Conservation (phyloP, 2,113 vertebrate species). For the Galemys pyrenaicus region DNA sequence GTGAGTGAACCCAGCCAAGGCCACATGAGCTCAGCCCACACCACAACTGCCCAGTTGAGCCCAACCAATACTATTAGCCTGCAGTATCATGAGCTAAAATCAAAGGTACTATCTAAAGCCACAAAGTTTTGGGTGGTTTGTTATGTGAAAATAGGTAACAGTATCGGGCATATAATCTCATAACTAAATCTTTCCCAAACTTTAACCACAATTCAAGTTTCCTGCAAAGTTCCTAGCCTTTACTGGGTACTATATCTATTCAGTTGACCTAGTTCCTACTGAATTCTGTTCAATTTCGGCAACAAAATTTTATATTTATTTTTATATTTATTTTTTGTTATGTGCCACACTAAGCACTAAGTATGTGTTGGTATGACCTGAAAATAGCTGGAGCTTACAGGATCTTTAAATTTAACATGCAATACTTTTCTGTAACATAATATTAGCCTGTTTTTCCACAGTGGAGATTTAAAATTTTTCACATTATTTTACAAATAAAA, state of each 20-base stretch:
- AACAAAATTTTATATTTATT: constrained; percentile 6
- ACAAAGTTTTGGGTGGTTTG: background rate
- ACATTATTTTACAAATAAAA: constrained; percentile 11
- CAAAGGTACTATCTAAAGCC: background rate
- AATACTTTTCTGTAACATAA: background rate
- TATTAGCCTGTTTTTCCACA: background rate
- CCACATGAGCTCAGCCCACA: background rate
- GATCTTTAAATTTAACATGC: background rate
- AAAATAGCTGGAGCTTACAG: constrained; percentile 26
- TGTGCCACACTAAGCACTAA: background rate
- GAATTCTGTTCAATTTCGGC: background rate
- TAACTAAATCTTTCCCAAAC: background rate
- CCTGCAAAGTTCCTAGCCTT: background rate
- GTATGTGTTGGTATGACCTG: background rate
- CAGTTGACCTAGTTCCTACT: background rate
- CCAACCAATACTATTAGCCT: background rate
- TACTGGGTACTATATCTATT: background rate
- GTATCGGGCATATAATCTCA: background rate
- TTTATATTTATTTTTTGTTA: constrained; percentile 17
- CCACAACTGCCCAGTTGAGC: background rate
- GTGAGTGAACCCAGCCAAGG: background rate
- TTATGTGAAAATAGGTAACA: background rate
- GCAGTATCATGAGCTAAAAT: background rate
- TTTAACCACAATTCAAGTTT: background rate
- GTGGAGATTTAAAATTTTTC: background rate